Percentiles rank a stretch among this genome's conserved stretches.
phyloP scores from a whole-genome alignment of 2,888 invertebrate species.

The Venusia cambrica region DNA sequence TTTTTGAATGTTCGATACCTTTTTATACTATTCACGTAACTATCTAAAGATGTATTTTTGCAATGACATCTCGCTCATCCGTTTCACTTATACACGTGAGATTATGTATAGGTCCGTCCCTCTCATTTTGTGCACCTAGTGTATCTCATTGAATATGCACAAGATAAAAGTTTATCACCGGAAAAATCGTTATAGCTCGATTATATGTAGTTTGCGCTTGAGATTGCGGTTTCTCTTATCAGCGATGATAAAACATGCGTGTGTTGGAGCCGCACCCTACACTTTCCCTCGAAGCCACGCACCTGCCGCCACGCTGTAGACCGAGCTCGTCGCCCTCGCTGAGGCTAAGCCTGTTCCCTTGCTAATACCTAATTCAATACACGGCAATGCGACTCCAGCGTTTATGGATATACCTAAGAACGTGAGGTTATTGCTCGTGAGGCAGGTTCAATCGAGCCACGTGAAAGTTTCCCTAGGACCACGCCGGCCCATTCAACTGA shows the following conservation, averaged over 20 bases:
- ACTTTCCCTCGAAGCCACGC: slow-evolving; percentile 64
- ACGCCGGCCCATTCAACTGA: slow-evolving; percentile 18
- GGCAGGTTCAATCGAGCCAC: slow-evolving; percentile 48
- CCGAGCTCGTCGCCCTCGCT: slow-evolving; percentile 34
- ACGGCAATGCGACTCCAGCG: slow-evolving; percentile 49
- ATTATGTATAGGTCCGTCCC: no score
- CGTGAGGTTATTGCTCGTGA: slow-evolving; percentile 59
- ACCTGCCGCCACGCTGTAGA: slow-evolving; percentile 41
- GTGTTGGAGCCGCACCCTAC: slow-evolving; percentile 66
- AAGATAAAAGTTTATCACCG: slow-evolving; percentile 6
- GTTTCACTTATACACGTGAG: no score
- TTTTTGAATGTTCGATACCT: no score
- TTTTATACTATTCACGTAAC: no score
- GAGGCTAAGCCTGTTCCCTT: slow-evolving; percentile 56
- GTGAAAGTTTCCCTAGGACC: slow-evolving; percentile 48
- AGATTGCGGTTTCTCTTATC: slow-evolving; percentile 74
- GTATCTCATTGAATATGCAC: no score
- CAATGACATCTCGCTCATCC: no score
- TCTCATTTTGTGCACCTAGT: no score
- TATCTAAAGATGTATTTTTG: no score
- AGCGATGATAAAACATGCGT: slow-evolving; percentile 74
- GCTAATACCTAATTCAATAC: slow-evolving; percentile 58
- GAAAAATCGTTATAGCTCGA: slow-evolving; percentile 16
- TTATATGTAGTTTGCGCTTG: slow-evolving; percentile 55
- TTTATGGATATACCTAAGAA: slow-evolving; percentile 56